Percentiles rank a stretch among this genome's conserved stretches.
Evolutionary conservation across 2,113 vertebrate species (phyloP).

Genomic region (Oreochromis niloticus): DNA sequence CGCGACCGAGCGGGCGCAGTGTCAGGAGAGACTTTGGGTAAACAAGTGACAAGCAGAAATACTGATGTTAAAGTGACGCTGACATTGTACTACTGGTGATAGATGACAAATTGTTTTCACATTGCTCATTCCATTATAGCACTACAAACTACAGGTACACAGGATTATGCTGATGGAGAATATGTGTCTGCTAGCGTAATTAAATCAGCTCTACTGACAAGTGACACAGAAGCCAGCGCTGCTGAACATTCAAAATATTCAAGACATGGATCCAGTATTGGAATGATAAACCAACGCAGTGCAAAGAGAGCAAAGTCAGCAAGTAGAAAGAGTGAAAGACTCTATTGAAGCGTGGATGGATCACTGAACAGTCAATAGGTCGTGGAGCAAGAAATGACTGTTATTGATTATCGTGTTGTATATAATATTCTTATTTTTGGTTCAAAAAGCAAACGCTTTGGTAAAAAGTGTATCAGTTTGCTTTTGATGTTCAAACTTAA

Average conservation of each 20-base stretch:
- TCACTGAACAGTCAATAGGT: background rate
- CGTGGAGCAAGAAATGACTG: background rate
- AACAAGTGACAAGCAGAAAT: slow-evolving; percentile 44
- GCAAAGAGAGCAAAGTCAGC: background rate
- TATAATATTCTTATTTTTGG: background rate
- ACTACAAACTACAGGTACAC: background rate
- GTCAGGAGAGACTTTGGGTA: slow-evolving; percentile 40
- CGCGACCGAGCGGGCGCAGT: background rate
- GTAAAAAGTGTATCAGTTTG: background rate
- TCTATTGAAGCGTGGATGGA: background rate
- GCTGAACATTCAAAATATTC: background rate
- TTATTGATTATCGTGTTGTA: background rate
- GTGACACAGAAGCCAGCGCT: background rate
- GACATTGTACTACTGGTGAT: slow-evolving; percentile 21
- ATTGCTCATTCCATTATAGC: slow-evolving; percentile 8
- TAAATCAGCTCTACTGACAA: slow-evolving; percentile 12
- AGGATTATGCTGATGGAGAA: slow-evolving; percentile 21
- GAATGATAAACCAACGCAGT: background rate
- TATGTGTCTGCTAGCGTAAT: slow-evolving; percentile 12
- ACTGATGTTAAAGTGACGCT: slow-evolving; percentile 46
- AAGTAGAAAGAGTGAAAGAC: background rate
- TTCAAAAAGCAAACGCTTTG: background rate
- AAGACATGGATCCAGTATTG: background rate
- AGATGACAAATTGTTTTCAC: slow-evolving; percentile 43
- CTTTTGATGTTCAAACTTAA: background rate